phyloP scores from a whole-genome alignment of 37 sponge, comb jelly and placozoan species.

The Axinella damicornis region DNA sequence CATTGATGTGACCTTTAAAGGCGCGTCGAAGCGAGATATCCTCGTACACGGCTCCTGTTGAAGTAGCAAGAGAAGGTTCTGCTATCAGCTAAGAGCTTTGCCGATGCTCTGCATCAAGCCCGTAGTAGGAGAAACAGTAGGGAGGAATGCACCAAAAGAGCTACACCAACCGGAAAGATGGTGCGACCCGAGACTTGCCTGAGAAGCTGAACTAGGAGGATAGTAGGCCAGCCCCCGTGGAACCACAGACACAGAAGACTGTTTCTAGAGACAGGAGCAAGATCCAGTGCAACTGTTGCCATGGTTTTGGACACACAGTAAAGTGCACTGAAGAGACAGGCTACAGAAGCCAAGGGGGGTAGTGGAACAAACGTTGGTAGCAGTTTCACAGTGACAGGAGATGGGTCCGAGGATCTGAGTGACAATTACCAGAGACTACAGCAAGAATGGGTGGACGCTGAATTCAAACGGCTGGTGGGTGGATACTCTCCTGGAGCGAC shows the following conservation, averaged over 20 bases:
- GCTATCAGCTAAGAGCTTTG: constrained; percentile 30
- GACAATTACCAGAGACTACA: constrained; percentile 9
- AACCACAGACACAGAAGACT: no score
- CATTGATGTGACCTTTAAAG: constrained; percentile 11
- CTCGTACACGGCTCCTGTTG: constrained; percentile 30
- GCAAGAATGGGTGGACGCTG: constrained; percentile 28
- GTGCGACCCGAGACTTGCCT: no score
- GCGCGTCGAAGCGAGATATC: constrained; percentile 20
- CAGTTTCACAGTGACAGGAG: constrained; percentile 5
- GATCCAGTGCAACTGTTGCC: no score
- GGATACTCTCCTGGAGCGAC: not conserved
- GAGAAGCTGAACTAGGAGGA: no score
- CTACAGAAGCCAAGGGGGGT: not conserved
- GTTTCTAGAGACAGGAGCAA: no score
- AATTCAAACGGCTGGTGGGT: not conserved
- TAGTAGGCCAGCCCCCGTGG: no score
- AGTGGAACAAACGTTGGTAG: not conserved
- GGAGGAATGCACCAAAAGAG: constrained; percentile 1
- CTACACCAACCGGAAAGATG: no score
- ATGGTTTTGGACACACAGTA: no score
- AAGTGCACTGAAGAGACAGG: no score
- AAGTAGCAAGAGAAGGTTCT: constrained; percentile 56
- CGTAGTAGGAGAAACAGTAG: constrained; percentile 29
- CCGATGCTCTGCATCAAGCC: constrained; percentile 38
- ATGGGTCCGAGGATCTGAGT: not conserved